Evolutionary conservation across 2,888 invertebrate species (phyloP).

Genomic region (Fragum fragum): DNA sequence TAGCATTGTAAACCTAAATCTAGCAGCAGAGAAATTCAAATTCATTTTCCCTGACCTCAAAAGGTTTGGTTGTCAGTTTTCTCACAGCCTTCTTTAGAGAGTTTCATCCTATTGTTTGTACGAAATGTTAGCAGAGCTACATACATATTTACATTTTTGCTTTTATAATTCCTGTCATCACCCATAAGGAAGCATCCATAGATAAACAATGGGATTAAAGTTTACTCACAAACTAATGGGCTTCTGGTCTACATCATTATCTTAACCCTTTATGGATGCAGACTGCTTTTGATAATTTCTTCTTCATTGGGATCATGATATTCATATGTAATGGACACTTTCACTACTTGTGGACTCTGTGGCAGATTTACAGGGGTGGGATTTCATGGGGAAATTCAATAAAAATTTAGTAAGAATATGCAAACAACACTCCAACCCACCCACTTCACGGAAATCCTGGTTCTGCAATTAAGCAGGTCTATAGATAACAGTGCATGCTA

Average conservation of each 20-base stretch:
- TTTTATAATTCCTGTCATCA: slow-evolving; percentile 46
- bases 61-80: not conserved
- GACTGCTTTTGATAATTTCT: not conserved
- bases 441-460: too few relatives aligned
- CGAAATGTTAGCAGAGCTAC: not conserved
- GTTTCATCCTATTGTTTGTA: slow-evolving; percentile 24
- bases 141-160: slow-evolving; percentile 39
- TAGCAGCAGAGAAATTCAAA: not conserved
- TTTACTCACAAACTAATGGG: slow-evolving; percentile 29
- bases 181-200: slow-evolving; percentile 32
- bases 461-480: too few relatives aligned
- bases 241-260: slow-evolving; percentile 26
- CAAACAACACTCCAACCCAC: too few relatives aligned
- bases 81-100: slow-evolving; percentile 8
- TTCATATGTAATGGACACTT: too few relatives aligned
- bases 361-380: too few relatives aligned
- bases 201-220: slow-evolving; percentile 35
- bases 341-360: too few relatives aligned
- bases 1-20: too few relatives aligned
- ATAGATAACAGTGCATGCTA: too few relatives aligned
- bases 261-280: not conserved
- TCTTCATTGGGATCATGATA: too few relatives aligned
- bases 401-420: too few relatives aligned
- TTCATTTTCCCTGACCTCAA: slow-evolving; percentile 12
- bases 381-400: too few relatives aligned